These are phyloP conservation scores for Rhea pennata DNA, from an alignment of 2,113 vertebrate genomes.

Conservation along the genomic window DNA sequence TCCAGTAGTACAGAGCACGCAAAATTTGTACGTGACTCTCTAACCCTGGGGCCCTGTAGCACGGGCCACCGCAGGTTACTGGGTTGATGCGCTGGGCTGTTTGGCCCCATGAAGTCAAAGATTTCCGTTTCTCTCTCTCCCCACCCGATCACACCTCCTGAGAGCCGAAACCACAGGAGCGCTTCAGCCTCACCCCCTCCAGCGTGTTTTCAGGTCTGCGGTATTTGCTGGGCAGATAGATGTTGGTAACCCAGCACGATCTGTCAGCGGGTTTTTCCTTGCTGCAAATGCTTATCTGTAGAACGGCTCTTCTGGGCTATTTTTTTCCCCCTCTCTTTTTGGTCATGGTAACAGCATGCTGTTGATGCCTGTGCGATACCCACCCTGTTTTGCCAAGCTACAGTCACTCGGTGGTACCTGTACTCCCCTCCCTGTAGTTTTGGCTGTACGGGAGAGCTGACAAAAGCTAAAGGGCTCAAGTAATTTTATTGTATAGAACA, in stretches of 20 bases:
- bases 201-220: background rate
- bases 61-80: background rate
- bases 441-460: background rate
- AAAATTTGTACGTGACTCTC: background rate
- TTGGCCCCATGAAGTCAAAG: background rate
- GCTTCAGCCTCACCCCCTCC: background rate
- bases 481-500: conserved; percentile 35
- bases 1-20: background rate
- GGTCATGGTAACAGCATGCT: background rate
- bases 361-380: rapidly evolving
- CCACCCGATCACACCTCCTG: background rate
- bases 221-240: rapidly evolving
- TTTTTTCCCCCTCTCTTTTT: background rate
- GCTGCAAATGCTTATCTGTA: background rate
- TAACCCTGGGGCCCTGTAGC: rapidly evolving
- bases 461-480: conserved; percentile 23
- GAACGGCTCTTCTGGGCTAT: background rate
- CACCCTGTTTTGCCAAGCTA: background rate
- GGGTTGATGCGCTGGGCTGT: background rate
- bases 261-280: rapidly evolving
- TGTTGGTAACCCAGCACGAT: background rate
- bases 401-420: background rate
- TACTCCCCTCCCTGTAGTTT: background rate
- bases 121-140: background rate
- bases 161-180: background rate